Evolutionary conservation across 2,797 vertebrate species (phyloP), one percentile per base, ranked within the genome.

Genomic region (Pangasius macronema): DNA sequence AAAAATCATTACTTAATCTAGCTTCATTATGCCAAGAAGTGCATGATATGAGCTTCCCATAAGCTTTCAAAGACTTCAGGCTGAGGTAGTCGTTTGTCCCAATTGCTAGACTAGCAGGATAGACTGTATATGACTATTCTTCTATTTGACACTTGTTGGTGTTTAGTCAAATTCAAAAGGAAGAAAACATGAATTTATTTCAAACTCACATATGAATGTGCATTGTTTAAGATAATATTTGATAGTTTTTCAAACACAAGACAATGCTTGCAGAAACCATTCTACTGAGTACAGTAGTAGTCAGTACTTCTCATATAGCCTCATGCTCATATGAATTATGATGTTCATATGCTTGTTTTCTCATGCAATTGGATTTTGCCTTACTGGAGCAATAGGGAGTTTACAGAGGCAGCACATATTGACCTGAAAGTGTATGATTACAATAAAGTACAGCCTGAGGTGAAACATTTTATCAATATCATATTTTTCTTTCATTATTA

Each of bases 401-500:
- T 80, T 80, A 59, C 33, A 24, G 53, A 2, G 6, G 53, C 53
- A 24, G 30, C 20, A 46, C 36, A 65, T 46, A 82, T 82, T 65
- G 80, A 46, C 27, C 14, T n/a, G 36, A 8, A 82, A 65, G 39
- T 20, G 59, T 82, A n/a, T 49, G 59, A 63, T 65, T n/a, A 65
- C 80, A 65, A 2, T 46, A 49, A 3, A 63, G 36, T 10, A 65
- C 39, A 46, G 14, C 24, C 61, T 61, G 20, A 59, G 77, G 77
- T 24, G 55, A 82, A 49, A 30, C 1, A 20, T 46, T 30, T 57
- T 5, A 65, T 46, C 14, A 18, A 30, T 65, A 30, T 16, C 27
- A 49, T 82, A 82, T 49, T 67, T 65, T n/a, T 20, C 39, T 27
- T 75, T 46, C 30, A 55, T 77, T 53, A 51, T 76, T n/a, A 77